Conservation (phyloP, 2,797 vertebrate species). For the Eulemur albifrons region DNA sequence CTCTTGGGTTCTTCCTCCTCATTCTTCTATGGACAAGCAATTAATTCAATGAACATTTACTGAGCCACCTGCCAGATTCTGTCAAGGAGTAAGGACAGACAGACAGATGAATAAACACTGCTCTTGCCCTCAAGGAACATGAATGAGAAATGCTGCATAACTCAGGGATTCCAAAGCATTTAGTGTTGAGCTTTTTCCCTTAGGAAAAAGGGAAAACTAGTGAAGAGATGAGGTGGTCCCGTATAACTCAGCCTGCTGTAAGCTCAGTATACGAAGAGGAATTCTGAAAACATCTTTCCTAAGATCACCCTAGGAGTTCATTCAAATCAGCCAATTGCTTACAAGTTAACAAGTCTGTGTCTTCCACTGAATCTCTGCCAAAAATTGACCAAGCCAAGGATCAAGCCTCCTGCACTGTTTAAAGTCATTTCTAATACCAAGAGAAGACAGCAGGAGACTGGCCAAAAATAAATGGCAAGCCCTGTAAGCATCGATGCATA, state of each 20-base stretch:
- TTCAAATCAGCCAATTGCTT: neutral
- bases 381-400: conserved; percentile 42
- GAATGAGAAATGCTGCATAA: neutral
- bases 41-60: neutral
- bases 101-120: neutral
- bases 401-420: neutral
- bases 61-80: neutral
- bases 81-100: neutral
- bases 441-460: neutral
- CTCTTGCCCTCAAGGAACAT: neutral
- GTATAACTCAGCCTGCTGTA: neutral
- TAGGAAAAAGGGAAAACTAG: neutral
- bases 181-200: neutral
- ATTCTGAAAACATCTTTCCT: conserved; percentile 38
- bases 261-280: neutral
- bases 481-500: neutral
- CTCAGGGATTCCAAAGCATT: neutral
- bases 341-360: conserved; percentile 29
- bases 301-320: neutral
- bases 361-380: conserved; percentile 5
- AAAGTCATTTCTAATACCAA: neutral
- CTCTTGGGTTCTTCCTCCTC: neutral
- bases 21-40: conserved; percentile 1
- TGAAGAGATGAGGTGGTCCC: neutral
- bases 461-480: conserved; percentile 13